These are phyloP conservation scores for Misgurnus anguillicaudatus DNA, from an alignment of 2,113 vertebrate species.

Conservation along the genomic window DNA sequence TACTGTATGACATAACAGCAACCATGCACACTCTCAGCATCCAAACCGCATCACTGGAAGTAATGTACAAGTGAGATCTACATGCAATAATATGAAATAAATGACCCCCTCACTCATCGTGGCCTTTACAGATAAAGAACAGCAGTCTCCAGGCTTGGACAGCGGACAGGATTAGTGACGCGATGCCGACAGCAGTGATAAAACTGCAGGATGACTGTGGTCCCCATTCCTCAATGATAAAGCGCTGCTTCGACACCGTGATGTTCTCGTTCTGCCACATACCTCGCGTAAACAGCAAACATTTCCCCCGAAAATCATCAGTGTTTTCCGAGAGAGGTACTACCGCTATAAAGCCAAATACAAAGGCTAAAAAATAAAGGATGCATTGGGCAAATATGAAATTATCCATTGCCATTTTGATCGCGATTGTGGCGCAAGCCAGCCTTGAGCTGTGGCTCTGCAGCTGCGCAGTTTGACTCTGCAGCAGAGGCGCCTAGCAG, in stretches of 20 bases:
- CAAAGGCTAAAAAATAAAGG: conserved; percentile 88
- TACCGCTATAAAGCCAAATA: conserved; percentile 90
- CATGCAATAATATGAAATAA: background rate
- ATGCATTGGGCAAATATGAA: conserved; percentile 89
- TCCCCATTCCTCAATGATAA: conserved; percentile 97
- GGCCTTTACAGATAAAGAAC: conserved; percentile 94
- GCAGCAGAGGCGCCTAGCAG: conserved; percentile 36
- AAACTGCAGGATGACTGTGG: conserved; percentile 92
- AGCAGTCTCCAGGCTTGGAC: conserved; percentile 93
- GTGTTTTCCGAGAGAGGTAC: conserved; percentile 93
- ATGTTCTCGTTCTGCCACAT: conserved; percentile 98
- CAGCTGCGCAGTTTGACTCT: conserved; percentile 64
- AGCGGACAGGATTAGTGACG: conserved; percentile 89
- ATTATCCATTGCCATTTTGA: conserved; percentile 86
- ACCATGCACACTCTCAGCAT: background rate
- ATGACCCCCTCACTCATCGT: conserved; percentile 87
- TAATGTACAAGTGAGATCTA: background rate
- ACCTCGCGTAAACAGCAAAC: conserved; percentile 92
- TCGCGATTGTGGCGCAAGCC: conserved; percentile 40
- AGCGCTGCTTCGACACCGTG: conserved; percentile 89
- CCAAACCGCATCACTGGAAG: background rate
- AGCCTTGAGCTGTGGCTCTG: conserved; percentile 55
- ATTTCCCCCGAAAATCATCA: conserved; percentile 89
- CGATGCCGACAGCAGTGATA: conserved; percentile 87
- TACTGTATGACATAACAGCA: background rate